These are phyloP conservation scores for Aspidiotus destructor DNA, from an alignment of 2,888 invertebrate genomes.

Conservation along the genomic window DNA sequence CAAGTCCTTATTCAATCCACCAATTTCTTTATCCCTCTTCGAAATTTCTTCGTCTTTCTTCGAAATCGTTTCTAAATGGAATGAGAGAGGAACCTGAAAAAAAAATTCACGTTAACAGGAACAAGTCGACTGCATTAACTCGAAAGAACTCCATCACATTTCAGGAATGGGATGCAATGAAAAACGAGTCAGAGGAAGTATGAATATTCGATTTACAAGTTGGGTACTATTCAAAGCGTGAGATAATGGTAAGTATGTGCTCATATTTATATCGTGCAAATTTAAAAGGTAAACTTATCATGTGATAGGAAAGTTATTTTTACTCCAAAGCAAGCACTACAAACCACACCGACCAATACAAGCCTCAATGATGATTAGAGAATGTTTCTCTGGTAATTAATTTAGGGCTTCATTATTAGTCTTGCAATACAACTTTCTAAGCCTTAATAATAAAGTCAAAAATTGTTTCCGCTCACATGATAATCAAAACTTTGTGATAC, in stretches of 20 bases:
- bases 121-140: too few relatives aligned
- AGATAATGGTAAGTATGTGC: neutral
- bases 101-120: too few relatives aligned
- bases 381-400: neutral
- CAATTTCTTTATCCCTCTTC: neutral
- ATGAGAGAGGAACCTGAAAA: neutral
- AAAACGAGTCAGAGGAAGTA: constrained; percentile 1
- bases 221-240: neutral
- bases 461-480: constrained; percentile 1
- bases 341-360: neutral
- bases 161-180: neutral
- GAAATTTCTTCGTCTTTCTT: neutral
- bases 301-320: neutral
- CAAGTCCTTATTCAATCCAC: neutral
- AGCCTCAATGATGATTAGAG: neutral
- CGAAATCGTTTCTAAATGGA: too few relatives aligned
- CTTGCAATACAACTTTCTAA: neutral
- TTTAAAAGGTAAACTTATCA: constrained; percentile 1
- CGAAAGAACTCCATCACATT: constrained; percentile 2
- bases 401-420: neutral
- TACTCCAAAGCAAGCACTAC: neutral
- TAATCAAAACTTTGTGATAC: neutral
- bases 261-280: constrained; percentile 1
- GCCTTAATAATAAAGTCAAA: constrained; percentile 1
- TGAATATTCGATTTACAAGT: constrained; percentile 4